Evolutionary conservation across 2,113 vertebrate species (phyloP).

Genomic region (Plecturocebus donacophilus): DNA sequence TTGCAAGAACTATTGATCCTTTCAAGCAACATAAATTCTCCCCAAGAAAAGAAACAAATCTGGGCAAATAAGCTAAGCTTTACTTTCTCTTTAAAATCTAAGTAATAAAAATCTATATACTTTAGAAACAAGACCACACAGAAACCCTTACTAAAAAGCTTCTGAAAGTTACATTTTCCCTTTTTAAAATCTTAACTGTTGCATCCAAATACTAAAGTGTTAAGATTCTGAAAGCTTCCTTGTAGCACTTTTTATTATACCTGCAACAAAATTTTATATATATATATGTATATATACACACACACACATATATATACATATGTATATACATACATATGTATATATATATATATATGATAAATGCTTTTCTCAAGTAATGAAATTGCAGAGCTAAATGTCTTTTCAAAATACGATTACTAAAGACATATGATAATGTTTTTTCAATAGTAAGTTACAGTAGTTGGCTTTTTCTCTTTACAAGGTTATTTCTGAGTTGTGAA

Average conservation of each 20-base stretch:
- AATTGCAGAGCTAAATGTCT: background rate
- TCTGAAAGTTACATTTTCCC: background rate
- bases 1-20: background rate
- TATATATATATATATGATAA: background rate
- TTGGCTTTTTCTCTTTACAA: background rate
- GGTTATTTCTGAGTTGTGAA: background rate
- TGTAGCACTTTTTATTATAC: accelerated
- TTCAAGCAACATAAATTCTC: slow-evolving; percentile 32
- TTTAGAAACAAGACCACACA: background rate
- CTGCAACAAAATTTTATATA: no score
- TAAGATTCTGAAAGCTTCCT: background rate
- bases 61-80: background rate
- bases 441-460: background rate
- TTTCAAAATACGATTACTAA: background rate
- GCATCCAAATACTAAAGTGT: background rate
- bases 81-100: background rate
- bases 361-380: background rate
- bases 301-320: no score
- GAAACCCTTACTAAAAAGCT: background rate
- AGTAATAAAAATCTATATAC: background rate
- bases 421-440: background rate
- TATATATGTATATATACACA: no score
- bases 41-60: slow-evolving; percentile 40
- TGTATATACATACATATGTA: no score
- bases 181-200: background rate